phyloP scores from a whole-genome alignment of 2,113 vertebrate species.

The Mormyrus iriodes region DNA sequence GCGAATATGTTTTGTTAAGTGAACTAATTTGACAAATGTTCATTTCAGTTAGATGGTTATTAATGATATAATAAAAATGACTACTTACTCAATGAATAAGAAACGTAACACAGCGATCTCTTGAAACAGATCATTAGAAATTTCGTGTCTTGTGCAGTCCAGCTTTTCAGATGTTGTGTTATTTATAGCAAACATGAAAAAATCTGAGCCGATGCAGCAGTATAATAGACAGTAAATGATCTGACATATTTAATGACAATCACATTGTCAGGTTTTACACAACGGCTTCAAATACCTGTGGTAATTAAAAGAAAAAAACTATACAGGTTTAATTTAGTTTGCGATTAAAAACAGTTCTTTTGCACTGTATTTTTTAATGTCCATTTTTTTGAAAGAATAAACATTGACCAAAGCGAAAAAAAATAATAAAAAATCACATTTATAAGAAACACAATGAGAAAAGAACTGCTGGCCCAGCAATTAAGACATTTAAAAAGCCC shows the following conservation, averaged over 20 bases:
- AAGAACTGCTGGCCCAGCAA: conserved; percentile 37
- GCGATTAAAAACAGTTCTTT: not conserved
- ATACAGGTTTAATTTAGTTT: not conserved
- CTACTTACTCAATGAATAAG: not conserved
- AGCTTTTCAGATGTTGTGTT: not conserved
- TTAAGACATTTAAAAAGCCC: conserved; percentile 69
- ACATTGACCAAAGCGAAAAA: not conserved
- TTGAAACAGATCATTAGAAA: not conserved
- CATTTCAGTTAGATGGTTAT: not conserved
- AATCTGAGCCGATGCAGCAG: not conserved
- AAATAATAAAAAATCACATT: conserved; percentile 6
- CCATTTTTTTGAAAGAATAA: not conserved
- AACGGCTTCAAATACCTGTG: not conserved
- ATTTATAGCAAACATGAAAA: not conserved
- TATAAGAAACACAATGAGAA: conserved; percentile 19
- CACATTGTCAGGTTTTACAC: not conserved
- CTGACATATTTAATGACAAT: not conserved
- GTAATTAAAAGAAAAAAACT: not conserved
- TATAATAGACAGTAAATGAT: not conserved
- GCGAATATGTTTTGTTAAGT: not conserved
- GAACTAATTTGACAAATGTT: not conserved
- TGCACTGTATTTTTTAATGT: not conserved
- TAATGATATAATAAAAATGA: not conserved
- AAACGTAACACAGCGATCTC: not conserved
- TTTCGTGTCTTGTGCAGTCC: not conserved